phyloP scores from a whole-genome alignment of 2,797 vertebrate genomes.

The Etheostoma perlongum region DNA sequence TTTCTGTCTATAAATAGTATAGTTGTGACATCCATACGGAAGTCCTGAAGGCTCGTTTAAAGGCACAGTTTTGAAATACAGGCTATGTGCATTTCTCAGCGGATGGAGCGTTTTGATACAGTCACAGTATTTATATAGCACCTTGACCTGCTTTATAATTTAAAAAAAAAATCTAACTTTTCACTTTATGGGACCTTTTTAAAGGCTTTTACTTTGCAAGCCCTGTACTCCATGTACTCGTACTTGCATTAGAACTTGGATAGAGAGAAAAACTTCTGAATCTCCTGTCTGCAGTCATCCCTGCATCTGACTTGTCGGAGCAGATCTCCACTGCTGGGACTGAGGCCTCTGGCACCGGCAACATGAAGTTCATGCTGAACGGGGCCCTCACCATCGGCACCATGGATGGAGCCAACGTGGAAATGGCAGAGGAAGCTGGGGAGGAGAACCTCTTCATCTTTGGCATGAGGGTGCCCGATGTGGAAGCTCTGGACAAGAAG shows the following conservation, averaged over 20 bases:
- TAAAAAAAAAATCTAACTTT: too few relatives aligned
- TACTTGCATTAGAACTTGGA: neutral
- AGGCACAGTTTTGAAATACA: too few relatives aligned
- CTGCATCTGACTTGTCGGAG: slow-evolving; percentile 91
- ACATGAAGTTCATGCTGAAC: slow-evolving; percentile 97
- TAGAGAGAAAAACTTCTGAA: neutral
- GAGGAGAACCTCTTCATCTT: slow-evolving; percentile 94
- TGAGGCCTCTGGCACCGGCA: slow-evolving; percentile 92
- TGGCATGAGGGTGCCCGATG: slow-evolving; percentile 92
- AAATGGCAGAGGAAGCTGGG: slow-evolving; percentile 94
- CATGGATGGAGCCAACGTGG: slow-evolving; percentile 94
- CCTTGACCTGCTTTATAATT: too few relatives aligned
- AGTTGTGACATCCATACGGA: too few relatives aligned
- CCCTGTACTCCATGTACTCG: too few relatives aligned
- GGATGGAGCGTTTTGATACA: too few relatives aligned
- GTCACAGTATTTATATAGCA: too few relatives aligned
- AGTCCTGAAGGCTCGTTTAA: too few relatives aligned
- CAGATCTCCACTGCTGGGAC: slow-evolving; percentile 95
- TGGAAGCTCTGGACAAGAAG: slow-evolving; percentile 88
- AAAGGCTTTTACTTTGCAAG: too few relatives aligned
- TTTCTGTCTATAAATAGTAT: too few relatives aligned
- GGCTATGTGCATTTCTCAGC: too few relatives aligned
- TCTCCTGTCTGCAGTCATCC: slow-evolving; percentile 83
- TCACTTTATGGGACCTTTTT: too few relatives aligned
- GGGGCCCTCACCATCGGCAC: slow-evolving; percentile 94